These are phyloP conservation scores for Semnornis frantzii DNA, from an alignment of 2,113 vertebrate species.

Conservation along the genomic window DNA sequence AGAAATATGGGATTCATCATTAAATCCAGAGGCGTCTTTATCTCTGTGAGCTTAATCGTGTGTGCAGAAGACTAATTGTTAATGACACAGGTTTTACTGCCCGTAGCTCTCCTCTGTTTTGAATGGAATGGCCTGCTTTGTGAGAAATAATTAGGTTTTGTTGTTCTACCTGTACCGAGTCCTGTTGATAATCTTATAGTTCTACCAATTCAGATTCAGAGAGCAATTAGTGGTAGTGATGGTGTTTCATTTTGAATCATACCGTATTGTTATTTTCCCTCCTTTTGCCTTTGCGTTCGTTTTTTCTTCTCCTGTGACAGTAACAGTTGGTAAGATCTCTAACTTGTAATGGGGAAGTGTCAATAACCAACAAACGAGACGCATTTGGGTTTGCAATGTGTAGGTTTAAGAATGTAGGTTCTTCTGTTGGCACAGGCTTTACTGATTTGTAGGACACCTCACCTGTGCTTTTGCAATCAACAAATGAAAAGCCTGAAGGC, in stretches of 20 bases:
- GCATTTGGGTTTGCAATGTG: not conserved
- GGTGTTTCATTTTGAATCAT: slow-evolving; percentile 69
- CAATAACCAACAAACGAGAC: slow-evolving; percentile 20
- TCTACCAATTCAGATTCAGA: slow-evolving; percentile 83
- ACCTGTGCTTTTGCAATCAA: not conserved
- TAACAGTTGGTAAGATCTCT: not conserved
- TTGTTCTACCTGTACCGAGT: slow-evolving; percentile 83
- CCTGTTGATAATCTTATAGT: slow-evolving; percentile 78
- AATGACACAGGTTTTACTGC: slow-evolving; percentile 88
- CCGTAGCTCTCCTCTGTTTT: slow-evolving; percentile 83
- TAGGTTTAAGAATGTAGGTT: not conserved
- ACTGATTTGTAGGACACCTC: not conserved
- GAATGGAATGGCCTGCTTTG: slow-evolving; percentile 85
- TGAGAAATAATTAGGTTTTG: slow-evolving; percentile 94
- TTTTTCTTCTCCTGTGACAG: slow-evolving; percentile 53
- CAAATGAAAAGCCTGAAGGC: slow-evolving; percentile 16
- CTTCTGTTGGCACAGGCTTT: not conserved
- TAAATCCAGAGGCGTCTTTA: slow-evolving; percentile 88
- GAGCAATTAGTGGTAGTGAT: slow-evolving; percentile 80
- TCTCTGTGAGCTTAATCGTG: slow-evolving; percentile 87
- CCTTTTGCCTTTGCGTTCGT: not conserved
- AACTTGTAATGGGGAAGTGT: slow-evolving; percentile 25
- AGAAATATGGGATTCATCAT: slow-evolving; percentile 81
- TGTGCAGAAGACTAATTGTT: slow-evolving; percentile 90
- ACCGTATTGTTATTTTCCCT: slow-evolving; percentile 49